phyloP scores from a whole-genome alignment of 2,797 vertebrate genomes.

The Danio aesculapii region DNA sequence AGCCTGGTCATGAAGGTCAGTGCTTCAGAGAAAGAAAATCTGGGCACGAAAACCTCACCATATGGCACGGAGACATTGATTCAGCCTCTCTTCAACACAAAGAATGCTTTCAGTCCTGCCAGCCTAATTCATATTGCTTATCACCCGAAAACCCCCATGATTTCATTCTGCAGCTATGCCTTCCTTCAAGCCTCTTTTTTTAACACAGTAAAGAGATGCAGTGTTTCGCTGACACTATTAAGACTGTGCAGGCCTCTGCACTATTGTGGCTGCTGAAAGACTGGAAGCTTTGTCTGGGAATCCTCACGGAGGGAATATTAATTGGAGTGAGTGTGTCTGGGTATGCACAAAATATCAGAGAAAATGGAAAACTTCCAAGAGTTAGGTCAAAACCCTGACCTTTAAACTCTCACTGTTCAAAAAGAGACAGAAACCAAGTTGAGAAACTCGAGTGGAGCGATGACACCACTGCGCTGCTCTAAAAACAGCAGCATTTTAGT shows the following conservation, averaged over 20 bases:
- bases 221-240: slow-evolving; percentile 55
- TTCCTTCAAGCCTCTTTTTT: slow-evolving; percentile 50
- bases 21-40: not conserved
- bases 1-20: slow-evolving; percentile 17
- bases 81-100: slow-evolving; percentile 77
- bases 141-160: slow-evolving; percentile 76
- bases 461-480: slow-evolving; percentile 1
- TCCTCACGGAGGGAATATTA: slow-evolving; percentile 64
- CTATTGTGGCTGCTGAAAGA: slow-evolving; percentile 59
- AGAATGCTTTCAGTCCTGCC: slow-evolving; percentile 70
- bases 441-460: slow-evolving; percentile 32
- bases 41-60: slow-evolving; percentile 28
- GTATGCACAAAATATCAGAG: slow-evolving; percentile 35
- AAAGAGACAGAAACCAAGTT: slow-evolving; percentile 41
- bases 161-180: slow-evolving; percentile 80
- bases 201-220: slow-evolving; percentile 50
- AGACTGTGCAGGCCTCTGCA: slow-evolving; percentile 42
- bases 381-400: slow-evolving; percentile 51
- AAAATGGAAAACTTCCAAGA: slow-evolving; percentile 60
- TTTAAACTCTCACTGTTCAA: slow-evolving; percentile 52
- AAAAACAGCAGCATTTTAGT: not conserved
- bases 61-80: slow-evolving; percentile 72
- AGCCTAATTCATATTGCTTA: slow-evolving; percentile 74
- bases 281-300: slow-evolving; percentile 72
- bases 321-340: slow-evolving; percentile 61